These are phyloP conservation scores for Ctenomys sociabilis DNA, from an alignment of 2,113 vertebrate species.

Conservation along the genomic window DNA sequence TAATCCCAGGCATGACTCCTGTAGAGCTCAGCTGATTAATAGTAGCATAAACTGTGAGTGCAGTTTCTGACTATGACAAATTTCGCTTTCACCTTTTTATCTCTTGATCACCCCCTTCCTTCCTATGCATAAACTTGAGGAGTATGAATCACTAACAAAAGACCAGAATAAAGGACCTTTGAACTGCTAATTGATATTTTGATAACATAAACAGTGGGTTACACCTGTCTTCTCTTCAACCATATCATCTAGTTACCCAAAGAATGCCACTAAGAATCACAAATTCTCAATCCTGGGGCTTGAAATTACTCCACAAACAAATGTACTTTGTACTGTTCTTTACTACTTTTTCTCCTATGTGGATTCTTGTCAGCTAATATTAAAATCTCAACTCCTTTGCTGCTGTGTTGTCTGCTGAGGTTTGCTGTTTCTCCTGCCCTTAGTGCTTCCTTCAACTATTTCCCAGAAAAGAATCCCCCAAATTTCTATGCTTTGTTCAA, in stretches of 20 bases:
- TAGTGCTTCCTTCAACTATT: not conserved
- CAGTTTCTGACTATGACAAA: not conserved
- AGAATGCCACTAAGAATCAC: not conserved
- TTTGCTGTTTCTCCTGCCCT: not conserved
- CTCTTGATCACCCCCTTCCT: not conserved
- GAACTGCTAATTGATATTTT: not conserved
- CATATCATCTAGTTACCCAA: not conserved
- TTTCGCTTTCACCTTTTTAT: not conserved
- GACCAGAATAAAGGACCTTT: rapidly evolving
- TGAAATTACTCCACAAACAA: not conserved
- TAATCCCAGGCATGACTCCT: not conserved
- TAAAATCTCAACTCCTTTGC: not conserved
- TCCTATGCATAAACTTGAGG: not conserved
- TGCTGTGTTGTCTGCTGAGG: not conserved
- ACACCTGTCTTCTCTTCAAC: not conserved
- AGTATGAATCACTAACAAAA: not conserved
- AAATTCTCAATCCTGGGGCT: not conserved
- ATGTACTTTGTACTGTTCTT: not conserved
- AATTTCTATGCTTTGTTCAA: not conserved
- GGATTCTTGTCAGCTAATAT: not conserved
- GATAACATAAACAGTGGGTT: not conserved
- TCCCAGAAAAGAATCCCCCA: not conserved
- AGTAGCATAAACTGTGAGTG: not conserved
- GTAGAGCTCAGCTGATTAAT: not conserved
- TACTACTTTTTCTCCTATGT: no score